A percentile compares a stretch with the other conserved stretches of the same genome.
These are phyloP conservation scores for Malurus leucopterus DNA, from an alignment of 2,797 vertebrate species.

Conservation along the genomic window DNA sequence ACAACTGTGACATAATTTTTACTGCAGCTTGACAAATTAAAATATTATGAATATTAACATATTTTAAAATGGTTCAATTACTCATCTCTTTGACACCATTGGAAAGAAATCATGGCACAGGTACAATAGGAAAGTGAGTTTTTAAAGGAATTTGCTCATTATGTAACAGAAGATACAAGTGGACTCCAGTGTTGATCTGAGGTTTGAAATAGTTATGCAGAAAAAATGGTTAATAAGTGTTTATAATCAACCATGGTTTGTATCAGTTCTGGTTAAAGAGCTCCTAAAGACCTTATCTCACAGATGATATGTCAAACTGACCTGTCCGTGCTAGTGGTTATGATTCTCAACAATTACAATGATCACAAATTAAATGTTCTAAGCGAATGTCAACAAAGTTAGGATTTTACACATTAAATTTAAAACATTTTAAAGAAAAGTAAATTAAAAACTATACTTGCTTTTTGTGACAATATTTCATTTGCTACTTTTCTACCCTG, in stretches of 20 bases:
- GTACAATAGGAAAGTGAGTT: not conserved
- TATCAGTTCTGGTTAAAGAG: not conserved
- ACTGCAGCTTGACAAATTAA: not conserved
- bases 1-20: not conserved
- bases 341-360: not conserved
- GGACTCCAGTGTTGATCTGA: not conserved
- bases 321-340: not conserved
- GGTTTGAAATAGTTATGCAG: not conserved
- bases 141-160: not conserved
- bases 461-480: accelerated
- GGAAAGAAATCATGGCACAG: not conserved
- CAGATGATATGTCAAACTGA: not conserved
- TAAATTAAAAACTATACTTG: not conserved
- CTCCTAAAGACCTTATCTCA: not conserved
- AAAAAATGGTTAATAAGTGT: not conserved
- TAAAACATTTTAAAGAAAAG: not conserved
- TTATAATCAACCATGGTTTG: not conserved
- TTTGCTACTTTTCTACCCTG: not conserved
- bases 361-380: not conserved
- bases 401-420: not conserved
- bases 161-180: not conserved
- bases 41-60: not conserved
- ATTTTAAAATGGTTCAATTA: not conserved
- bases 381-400: not conserved
- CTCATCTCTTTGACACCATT: not conserved